Evolutionary conservation across 2,113 vertebrate species (phyloP).

Genomic region (Gallinago paraguaiae): DNA sequence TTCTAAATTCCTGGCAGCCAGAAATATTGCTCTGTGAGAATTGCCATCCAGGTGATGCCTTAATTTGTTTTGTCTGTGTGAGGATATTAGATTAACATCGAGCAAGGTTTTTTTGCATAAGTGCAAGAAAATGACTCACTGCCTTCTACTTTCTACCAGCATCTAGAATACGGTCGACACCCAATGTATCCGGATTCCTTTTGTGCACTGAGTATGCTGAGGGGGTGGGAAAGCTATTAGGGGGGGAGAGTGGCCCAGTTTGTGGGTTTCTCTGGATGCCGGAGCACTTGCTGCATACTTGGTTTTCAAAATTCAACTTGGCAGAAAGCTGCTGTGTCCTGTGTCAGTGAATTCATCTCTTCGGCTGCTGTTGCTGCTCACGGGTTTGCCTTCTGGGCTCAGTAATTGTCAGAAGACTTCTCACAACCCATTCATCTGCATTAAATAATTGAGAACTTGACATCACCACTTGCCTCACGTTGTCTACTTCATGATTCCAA

Average conservation of each 20-base stretch:
- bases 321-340: background rate
- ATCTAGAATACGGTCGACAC: background rate
- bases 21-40: background rate
- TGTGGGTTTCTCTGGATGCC: background rate
- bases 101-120: background rate
- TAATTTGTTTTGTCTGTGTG: background rate
- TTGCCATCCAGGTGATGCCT: background rate
- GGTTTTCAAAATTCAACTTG: background rate
- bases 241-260: background rate
- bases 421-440: background rate
- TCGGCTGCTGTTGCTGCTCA: background rate
- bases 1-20: background rate
- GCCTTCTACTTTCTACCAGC: background rate
- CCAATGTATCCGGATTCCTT: background rate
- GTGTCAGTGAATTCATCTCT: background rate
- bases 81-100: background rate
- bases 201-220: background rate
- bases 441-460: background rate
- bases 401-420: background rate
- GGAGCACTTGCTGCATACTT: background rate
- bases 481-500: background rate
- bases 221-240: background rate
- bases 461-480: background rate
- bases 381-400: background rate
- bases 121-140: background rate